phyloP scores from a whole-genome alignment of 2,797 vertebrate genomes.

The Schizothorax lantsangensis region DNA sequence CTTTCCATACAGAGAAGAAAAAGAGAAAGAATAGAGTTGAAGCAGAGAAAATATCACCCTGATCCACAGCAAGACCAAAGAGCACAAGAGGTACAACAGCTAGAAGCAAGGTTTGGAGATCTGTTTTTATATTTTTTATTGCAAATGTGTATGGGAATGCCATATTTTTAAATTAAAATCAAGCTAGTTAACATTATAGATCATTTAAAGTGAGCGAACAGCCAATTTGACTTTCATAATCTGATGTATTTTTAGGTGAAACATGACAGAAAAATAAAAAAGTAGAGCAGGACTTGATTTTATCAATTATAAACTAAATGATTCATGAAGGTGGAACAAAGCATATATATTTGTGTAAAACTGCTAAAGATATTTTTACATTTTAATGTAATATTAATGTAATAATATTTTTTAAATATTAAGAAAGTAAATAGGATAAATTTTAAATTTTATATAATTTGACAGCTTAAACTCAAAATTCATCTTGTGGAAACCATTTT shows the following conservation, averaged over 20 bases:
- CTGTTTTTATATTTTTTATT: background rate
- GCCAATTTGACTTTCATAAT: background rate
- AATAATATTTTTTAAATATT: background rate
- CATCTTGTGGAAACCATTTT: background rate
- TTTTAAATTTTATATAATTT: too few species aligned
- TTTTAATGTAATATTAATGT: background rate
- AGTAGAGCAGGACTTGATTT: background rate
- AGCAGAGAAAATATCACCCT: conserved; percentile 54
- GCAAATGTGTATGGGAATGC: background rate
- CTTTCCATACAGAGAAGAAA: conserved; percentile 71
- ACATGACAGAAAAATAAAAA: background rate
- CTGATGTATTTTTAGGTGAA: background rate
- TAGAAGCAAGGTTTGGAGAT: conserved; percentile 6
- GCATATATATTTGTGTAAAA: background rate
- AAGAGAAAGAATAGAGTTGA: conserved; percentile 59
- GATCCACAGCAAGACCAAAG: conserved; percentile 22
- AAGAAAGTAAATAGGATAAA: background rate
- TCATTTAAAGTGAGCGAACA: background rate
- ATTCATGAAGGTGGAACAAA: background rate
- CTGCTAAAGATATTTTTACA: background rate
- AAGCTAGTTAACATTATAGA: background rate
- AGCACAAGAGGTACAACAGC: background rate
- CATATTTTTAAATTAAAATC: background rate
- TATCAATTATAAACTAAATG: background rate
- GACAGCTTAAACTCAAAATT: background rate